phyloP scores from a whole-genome alignment of 1,140 invertebrate genomes.

The Drosophila guanche region DNA sequence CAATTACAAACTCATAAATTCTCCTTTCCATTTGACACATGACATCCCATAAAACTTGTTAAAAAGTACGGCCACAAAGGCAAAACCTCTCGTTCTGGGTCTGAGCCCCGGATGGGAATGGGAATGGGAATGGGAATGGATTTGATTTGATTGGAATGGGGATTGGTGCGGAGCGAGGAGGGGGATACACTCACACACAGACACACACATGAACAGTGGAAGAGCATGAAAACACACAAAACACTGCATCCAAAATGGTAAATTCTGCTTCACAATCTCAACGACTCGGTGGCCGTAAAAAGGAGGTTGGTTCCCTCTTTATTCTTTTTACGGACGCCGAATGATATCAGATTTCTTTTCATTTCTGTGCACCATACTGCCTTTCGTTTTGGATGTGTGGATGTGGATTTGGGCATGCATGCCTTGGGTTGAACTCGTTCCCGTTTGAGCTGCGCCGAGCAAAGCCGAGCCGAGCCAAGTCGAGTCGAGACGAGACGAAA shows the following conservation, averaged over 20 bases:
- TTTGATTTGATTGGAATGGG: conserved; percentile 36
- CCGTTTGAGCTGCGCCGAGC: no score
- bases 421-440: no score
- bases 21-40: conserved; percentile 83
- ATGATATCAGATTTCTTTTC: conserved; percentile 81
- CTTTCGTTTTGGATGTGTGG: conserved; percentile 46
- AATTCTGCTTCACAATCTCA: conserved; percentile 72
- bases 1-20: conserved; percentile 83
- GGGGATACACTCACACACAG: conserved; percentile 18
- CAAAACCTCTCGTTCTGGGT: conserved; percentile 47
- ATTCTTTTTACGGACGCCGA: conserved; percentile 64
- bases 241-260: conserved; percentile 77
- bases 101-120: conserved; percentile 34
- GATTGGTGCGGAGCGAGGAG: conserved; percentile 1
- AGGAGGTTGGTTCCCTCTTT: conserved; percentile 58
- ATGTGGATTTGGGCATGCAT: conserved; percentile 21
- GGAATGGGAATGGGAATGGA: conserved; percentile 29
- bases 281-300: conserved; percentile 63
- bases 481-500: conserved; percentile 20
- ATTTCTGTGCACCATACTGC: conserved; percentile 45
- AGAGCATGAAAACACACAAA: conserved; percentile 8
- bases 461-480: conserved; percentile 10
- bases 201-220: no score
- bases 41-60: conserved; percentile 82
- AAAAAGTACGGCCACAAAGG: conserved; percentile 77